phyloP scores from a whole-genome alignment of 2,113 vertebrate genomes.

The Erinaceus europaeus region DNA sequence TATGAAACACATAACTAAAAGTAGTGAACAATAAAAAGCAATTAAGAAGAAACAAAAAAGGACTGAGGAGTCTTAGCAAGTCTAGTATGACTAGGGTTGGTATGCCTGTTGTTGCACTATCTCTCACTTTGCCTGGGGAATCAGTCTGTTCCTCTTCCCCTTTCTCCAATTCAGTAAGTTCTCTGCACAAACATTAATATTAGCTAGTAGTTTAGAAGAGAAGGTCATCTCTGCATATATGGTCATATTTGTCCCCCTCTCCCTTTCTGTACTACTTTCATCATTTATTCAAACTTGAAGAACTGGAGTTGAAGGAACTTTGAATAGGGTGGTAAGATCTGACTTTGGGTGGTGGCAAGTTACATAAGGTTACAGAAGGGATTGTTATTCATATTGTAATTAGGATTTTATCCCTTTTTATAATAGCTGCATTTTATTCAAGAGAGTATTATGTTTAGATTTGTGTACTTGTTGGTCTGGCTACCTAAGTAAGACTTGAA shows the following conservation, averaged over 20 bases:
- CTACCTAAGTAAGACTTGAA: neutral
- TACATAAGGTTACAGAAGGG: neutral
- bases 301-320: neutral
- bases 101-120: no score
- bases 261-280: no score
- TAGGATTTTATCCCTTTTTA: neutral
- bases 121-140: no score
- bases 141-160: no score
- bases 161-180: no score
- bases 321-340: neutral
- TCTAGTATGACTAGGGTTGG: no score
- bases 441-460: neutral
- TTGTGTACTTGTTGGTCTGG: neutral
- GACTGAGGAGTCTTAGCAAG: neutral
- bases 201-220: no score
- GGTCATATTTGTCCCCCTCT: no score
- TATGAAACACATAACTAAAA: neutral
- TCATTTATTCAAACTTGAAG: no score
- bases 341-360: neutral
- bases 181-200: no score
- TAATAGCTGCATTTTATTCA: neutral
- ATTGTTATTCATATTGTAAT: neutral
- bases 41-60: neutral
- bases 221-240: no score
- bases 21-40: neutral